Percentiles rank a stretch among this genome's conserved stretches.
These are phyloP conservation scores for Cartodere bifasciata DNA, from an alignment of 2,888 invertebrate species.

Conservation along the genomic window DNA sequence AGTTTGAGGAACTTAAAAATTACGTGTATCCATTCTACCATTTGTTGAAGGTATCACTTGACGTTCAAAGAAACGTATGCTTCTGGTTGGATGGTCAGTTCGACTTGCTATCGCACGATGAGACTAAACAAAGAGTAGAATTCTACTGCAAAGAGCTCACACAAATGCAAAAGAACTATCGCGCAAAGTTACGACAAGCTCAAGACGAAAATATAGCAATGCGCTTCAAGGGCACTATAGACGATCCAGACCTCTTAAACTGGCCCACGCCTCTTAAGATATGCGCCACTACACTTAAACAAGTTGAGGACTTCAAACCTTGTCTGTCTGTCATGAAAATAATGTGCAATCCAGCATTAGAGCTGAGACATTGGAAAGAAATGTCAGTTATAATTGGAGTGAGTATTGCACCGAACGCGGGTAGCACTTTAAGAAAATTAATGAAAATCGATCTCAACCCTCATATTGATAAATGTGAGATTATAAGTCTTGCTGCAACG, in stretches of 20 bases:
- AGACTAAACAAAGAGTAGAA: slow-evolving; percentile 66
- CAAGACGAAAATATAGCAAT: slow-evolving; percentile 53
- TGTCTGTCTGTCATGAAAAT: slow-evolving; percentile 73
- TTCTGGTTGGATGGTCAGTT: slow-evolving; percentile 90
- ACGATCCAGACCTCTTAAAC: slow-evolving; percentile 65
- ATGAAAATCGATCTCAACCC: slow-evolving; percentile 55
- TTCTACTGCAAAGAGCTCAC: slow-evolving; percentile 64
- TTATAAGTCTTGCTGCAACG: slow-evolving; percentile 67
- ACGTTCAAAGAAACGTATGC: slow-evolving; percentile 68
- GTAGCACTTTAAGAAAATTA: slow-evolving; percentile 68
- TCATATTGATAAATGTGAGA: slow-evolving; percentile 62
- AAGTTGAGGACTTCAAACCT: slow-evolving; percentile 57
- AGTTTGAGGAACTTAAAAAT: slow-evolving; percentile 65
- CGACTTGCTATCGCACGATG: slow-evolving; percentile 63
- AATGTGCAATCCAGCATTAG: slow-evolving; percentile 73
- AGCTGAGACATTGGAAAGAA: slow-evolving; percentile 71
- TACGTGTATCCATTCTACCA: slow-evolving; percentile 56
- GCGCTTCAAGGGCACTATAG: slow-evolving; percentile 47
- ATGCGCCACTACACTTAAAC: slow-evolving; percentile 47
- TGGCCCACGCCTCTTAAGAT: slow-evolving; percentile 72
- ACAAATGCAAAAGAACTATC: slow-evolving; percentile 62
- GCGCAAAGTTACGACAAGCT: slow-evolving; percentile 64
- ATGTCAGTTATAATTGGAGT: slow-evolving; percentile 67
- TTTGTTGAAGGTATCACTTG: slow-evolving; percentile 51
- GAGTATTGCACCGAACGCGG: slow-evolving; percentile 68